Evolutionary conservation across 2,113 vertebrate genomes (phyloP).

Genomic region (Osmerus eperlanus): DNA sequence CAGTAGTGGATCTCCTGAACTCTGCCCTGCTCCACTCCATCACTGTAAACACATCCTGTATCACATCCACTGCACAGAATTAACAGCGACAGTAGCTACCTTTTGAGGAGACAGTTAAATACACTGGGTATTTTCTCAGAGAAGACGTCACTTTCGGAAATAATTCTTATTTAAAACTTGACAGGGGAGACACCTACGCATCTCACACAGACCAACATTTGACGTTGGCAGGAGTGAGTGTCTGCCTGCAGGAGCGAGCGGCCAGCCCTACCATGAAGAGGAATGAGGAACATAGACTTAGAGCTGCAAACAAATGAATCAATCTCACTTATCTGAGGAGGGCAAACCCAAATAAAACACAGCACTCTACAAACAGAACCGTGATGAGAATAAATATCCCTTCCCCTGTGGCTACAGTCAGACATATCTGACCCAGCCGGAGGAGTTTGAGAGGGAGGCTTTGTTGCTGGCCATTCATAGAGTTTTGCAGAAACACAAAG

Average conservation of each 20-base stretch:
- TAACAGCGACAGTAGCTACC: neutral
- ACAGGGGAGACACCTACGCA: neutral
- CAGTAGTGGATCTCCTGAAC: neutral
- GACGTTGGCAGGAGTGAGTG: slow-evolving; percentile 23
- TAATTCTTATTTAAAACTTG: slow-evolving; percentile 14
- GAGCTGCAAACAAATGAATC: slow-evolving; percentile 25
- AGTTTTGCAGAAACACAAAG: too few species aligned
- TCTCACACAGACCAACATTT: slow-evolving; percentile 7
- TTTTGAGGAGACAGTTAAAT: neutral
- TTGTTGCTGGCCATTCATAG: too few species aligned
- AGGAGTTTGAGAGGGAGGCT: too few species aligned
- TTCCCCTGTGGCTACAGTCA: neutral
- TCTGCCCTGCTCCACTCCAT: neutral
- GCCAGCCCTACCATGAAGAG: slow-evolving; percentile 4
- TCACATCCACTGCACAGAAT: neutral
- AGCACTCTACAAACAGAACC: neutral
- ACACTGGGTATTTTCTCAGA: too few species aligned
- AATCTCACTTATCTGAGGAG: slow-evolving; percentile 17
- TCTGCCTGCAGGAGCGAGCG: slow-evolving; percentile 19
- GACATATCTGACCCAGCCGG: too few species aligned
- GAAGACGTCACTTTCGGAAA: slow-evolving; percentile 1
- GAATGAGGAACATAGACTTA: slow-evolving; percentile 5
- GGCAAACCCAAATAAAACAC: neutral
- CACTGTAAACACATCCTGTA: neutral
- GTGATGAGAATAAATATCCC: neutral